Evolutionary conservation across 1,140 invertebrate genomes (phyloP).

Genomic region (Bombus huntii): DNA sequence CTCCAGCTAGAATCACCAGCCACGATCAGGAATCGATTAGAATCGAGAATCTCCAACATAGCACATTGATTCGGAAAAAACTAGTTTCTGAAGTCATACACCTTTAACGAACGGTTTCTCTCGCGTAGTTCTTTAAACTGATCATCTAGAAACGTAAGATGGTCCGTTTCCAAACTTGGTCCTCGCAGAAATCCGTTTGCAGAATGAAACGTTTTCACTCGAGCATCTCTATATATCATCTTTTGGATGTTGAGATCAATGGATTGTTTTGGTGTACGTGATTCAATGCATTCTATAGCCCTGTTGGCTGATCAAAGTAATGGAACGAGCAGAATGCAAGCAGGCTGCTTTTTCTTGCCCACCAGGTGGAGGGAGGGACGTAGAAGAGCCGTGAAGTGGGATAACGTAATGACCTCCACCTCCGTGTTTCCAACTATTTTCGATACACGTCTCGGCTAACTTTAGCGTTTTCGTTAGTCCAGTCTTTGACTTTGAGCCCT

Average conservation of each 20-base stretch:
- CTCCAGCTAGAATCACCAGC: neutral
- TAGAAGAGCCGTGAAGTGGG: slow-evolving; percentile 19
- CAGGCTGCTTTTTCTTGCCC: neutral
- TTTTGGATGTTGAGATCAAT: neutral
- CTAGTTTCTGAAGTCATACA: neutral
- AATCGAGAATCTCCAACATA: neutral
- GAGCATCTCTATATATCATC: too few species aligned
- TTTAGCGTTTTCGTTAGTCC: slow-evolving; percentile 78
- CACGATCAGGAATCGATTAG: neutral
- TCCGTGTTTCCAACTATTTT: slow-evolving; percentile 79
- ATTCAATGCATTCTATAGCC: slow-evolving; percentile 25
- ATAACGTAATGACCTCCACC: slow-evolving; percentile 77
- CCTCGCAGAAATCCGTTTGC: neutral
- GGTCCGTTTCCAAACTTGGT: neutral
- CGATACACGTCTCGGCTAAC: slow-evolving; percentile 74
- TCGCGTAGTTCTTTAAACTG: neutral
- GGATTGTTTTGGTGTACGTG: slow-evolving; percentile 16
- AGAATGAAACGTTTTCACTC: neutral
- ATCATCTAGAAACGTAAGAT: neutral
- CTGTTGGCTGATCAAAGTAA: neutral
- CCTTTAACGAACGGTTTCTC: neutral
- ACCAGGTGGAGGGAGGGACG: neutral
- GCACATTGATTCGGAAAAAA: neutral
- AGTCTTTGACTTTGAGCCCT: slow-evolving; percentile 67
- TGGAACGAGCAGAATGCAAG: slow-evolving; percentile 8